These are phyloP conservation scores for Phoxinus phoxinus DNA, from an alignment of 2,113 vertebrate species.

Conservation along the genomic window DNA sequence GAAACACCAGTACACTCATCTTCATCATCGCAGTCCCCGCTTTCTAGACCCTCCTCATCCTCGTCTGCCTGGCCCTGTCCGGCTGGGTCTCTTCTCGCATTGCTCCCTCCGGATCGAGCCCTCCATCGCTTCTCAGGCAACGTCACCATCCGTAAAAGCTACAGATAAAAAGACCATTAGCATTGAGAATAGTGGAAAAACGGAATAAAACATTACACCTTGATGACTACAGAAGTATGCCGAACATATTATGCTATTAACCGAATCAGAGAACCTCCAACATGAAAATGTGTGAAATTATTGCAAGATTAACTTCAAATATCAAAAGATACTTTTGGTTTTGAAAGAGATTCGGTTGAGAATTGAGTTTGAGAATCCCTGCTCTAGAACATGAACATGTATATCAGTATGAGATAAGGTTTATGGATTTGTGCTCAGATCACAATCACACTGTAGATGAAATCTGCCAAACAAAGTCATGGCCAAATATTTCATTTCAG, in stretches of 20 bases:
- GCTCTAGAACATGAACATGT: neutral
- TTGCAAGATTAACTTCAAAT: neutral
- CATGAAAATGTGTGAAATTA: neutral
- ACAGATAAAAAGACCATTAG: conserved; percentile 46
- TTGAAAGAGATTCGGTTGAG: neutral
- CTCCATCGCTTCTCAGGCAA: conserved; percentile 75
- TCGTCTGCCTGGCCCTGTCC: conserved; percentile 58
- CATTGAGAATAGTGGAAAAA: neutral
- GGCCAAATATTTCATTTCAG: conserved; percentile 63
- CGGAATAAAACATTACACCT: neutral
- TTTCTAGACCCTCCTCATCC: conserved; percentile 74
- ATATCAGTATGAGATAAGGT: neutral
- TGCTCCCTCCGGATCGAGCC: conserved; percentile 65
- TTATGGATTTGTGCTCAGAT: conserved; percentile 14
- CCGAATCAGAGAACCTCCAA: neutral
- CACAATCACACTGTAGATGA: neutral
- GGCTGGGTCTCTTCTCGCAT: conserved; percentile 46
- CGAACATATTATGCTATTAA: neutral
- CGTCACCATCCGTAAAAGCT: conserved; percentile 77
- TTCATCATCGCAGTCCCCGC: conserved; percentile 81
- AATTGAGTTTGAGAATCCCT: neutral
- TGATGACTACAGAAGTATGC: neutral
- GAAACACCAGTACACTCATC: conserved; percentile 78
- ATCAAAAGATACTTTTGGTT: neutral
- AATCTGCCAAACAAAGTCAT: conserved; percentile 26